Percentiles rank a stretch among this genome's conserved stretches.
phyloP scores from a whole-genome alignment of 2,888 invertebrate genomes.

The Drosophila percnosoma region DNA sequence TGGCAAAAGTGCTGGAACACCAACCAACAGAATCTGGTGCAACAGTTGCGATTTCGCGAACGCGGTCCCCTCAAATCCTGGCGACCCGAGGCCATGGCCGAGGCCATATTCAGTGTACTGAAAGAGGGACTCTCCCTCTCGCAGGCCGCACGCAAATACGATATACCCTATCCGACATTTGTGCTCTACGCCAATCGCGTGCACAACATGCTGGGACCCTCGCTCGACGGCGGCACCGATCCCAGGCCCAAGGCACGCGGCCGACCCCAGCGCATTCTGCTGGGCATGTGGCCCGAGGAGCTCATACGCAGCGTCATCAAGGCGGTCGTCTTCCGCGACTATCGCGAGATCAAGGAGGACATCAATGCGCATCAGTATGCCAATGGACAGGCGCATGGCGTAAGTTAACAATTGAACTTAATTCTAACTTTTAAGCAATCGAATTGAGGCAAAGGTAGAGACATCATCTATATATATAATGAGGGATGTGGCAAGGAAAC shows the following conservation, averaged over 20 bases:
- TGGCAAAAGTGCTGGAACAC: slow-evolving; percentile 99
- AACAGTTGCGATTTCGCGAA: slow-evolving; percentile 95
- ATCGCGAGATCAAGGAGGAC: slow-evolving; percentile 92
- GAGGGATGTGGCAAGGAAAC: background rate
- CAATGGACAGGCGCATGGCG: slow-evolving; percentile 78
- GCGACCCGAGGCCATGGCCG: slow-evolving; percentile 97
- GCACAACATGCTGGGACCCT: slow-evolving; percentile 97
- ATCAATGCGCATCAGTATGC: slow-evolving; percentile 85
- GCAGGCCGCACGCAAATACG: slow-evolving; percentile 96
- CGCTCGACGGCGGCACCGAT: slow-evolving; percentile 95
- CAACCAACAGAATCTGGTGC: slow-evolving; percentile 94
- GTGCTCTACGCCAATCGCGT: slow-evolving; percentile 96
- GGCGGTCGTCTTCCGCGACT: slow-evolving; percentile 96
- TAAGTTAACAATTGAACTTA: slow-evolving; percentile 45
- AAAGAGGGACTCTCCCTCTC: slow-evolving; percentile 95
- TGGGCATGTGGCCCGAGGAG: slow-evolving; percentile 97
- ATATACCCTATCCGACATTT: slow-evolving; percentile 97
- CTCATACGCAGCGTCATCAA: slow-evolving; percentile 96
- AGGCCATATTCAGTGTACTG: slow-evolving; percentile 95
- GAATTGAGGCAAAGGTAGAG: rapidly evolving
- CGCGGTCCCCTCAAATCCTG: slow-evolving; percentile 96
- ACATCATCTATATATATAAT: too few relatives aligned
- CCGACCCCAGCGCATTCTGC: slow-evolving; percentile 94
- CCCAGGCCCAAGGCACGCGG: slow-evolving; percentile 96
- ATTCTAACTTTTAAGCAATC: background rate